Percentiles rank a stretch among this genome's conserved stretches.
These are phyloP conservation scores for Drosophila hydei DNA, from an alignment of 1,140 invertebrate genomes.

Conservation along the genomic window DNA sequence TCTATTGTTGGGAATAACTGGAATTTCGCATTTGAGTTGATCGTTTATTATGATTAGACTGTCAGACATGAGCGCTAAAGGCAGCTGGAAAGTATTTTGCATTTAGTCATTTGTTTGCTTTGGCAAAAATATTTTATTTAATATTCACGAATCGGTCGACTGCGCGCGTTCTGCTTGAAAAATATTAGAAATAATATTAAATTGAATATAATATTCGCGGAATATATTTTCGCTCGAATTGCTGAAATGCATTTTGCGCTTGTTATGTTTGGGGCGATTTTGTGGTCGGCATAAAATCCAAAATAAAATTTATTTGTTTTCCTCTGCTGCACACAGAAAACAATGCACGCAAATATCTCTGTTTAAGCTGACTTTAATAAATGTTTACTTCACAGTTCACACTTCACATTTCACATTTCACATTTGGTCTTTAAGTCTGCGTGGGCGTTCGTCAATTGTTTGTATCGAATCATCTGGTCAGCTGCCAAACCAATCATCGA, in stretches of 20 bases:
- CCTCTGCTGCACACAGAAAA: background rate
- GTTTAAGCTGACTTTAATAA: conserved; percentile 7
- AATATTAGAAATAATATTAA: conserved; percentile 5
- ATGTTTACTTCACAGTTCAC: conserved; percentile 38
- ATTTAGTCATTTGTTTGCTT: background rate
- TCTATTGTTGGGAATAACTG: too few species aligned
- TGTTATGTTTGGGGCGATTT: background rate
- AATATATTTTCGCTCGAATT: conserved; percentile 19
- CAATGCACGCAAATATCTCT: conserved; percentile 5
- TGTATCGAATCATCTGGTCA: conserved; percentile 17
- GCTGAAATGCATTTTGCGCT: conserved; percentile 37
- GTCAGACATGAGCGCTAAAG: background rate
- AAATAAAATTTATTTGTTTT: conserved; percentile 34
- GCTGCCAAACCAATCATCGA: conserved; percentile 25
- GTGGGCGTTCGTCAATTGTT: too few species aligned
- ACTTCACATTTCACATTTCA: conserved; percentile 10
- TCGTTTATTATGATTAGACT: conserved; percentile 18
- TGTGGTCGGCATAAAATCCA: conserved; percentile 2
- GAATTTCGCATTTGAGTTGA: background rate
- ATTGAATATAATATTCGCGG: background rate
- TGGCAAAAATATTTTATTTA: conserved; percentile 25
- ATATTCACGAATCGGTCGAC: conserved; percentile 22
- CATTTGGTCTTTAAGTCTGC: too few species aligned
- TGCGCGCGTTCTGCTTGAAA: conserved; percentile 8
- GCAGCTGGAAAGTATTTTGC: background rate